Percentiles rank a stretch among this genome's conserved stretches.
phyloP scores from a whole-genome alignment of 2,113 vertebrate genomes.

The Furnarius figulus region DNA sequence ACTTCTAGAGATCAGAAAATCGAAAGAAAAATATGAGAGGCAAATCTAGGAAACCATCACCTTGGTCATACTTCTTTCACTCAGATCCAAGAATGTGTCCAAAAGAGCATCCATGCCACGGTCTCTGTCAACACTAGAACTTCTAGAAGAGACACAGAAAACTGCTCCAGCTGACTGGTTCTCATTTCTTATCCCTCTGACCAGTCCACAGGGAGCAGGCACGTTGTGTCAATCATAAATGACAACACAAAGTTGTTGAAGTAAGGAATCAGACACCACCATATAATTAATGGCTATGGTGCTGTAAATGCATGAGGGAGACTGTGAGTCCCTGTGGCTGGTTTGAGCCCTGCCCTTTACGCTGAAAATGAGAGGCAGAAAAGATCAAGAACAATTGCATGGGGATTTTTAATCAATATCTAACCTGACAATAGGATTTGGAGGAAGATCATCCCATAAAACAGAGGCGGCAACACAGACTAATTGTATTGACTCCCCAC shows the following conservation, averaged over 20 bases:
- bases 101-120: rapidly evolving
- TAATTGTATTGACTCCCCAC: neutral
- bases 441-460: slow-evolving; percentile 2
- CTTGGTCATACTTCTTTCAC: neutral
- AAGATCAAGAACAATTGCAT: neutral
- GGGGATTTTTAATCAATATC: neutral
- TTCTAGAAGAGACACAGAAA: neutral
- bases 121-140: neutral
- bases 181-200: neutral
- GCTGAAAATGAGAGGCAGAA: neutral
- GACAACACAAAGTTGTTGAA: neutral
- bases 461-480: rapidly evolving
- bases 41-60: neutral
- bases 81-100: neutral
- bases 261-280: neutral
- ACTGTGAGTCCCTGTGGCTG: neutral
- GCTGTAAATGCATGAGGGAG: neutral
- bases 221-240: neutral
- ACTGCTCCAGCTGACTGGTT: neutral
- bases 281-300: neutral
- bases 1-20: neutral
- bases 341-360: neutral
- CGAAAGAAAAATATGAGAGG: neutral
- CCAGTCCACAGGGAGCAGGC: neutral
- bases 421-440: neutral